phyloP scores from a whole-genome alignment of 2,797 vertebrate genomes.

The Sus cebifrons region DNA sequence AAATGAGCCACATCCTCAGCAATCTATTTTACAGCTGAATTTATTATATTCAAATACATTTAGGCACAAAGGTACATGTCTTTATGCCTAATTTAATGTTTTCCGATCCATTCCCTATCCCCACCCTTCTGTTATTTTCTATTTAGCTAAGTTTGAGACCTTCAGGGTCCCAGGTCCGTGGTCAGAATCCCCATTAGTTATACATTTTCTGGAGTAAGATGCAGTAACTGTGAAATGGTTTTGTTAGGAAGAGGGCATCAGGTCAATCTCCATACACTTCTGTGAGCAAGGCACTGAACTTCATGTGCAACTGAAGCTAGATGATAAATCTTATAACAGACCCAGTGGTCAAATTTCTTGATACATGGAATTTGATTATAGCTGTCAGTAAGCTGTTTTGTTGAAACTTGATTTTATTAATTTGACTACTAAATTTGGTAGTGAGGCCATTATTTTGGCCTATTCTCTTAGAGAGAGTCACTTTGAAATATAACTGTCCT shows the following conservation, averaged over 20 bases:
- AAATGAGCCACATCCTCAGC: not conserved
- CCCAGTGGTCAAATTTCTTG: conserved; percentile 61
- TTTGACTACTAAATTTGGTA: conserved; percentile 76
- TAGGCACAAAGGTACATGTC: not conserved
- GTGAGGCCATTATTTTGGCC: not conserved
- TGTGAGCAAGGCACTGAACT: conserved; percentile 80
- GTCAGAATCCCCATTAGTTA: conserved; percentile 61
- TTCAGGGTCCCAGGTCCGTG: not conserved
- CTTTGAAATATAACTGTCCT: conserved; percentile 9
- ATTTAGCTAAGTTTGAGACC: conserved; percentile 71
- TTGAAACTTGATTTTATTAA: conserved; percentile 72
- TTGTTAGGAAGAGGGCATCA: conserved; percentile 79
- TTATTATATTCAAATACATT: conserved; percentile 6
- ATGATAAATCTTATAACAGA: conserved; percentile 77
- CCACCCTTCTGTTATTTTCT: conserved; percentile 16
- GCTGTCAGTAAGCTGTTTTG: conserved; percentile 65
- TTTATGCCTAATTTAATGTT: conserved; percentile 56
- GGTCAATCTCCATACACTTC: conserved; percentile 75
- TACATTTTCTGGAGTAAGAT: conserved; percentile 77
- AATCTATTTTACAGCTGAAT: conserved; percentile 20
- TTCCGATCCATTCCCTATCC: conserved; percentile 24
- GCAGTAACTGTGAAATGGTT: conserved; percentile 85
- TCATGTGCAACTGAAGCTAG: conserved; percentile 82
- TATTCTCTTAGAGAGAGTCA: conserved; percentile 8
- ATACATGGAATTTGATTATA: conserved; percentile 73